Evolutionary conservation across 2,888 invertebrate species (phyloP).

Genomic region (Cephus pygmeus): DNA sequence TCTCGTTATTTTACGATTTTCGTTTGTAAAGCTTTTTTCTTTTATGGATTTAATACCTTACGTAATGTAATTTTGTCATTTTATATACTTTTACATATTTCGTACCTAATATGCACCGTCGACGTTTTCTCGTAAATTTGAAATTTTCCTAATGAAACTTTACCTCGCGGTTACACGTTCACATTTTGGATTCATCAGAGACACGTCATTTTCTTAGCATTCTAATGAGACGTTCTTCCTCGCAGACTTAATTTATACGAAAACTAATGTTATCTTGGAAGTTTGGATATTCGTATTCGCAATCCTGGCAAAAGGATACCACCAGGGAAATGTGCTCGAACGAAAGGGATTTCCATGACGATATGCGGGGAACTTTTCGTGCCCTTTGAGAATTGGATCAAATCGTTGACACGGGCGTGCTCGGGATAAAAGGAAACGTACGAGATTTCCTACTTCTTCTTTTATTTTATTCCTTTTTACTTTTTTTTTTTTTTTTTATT

Average conservation of each 20-base stretch:
- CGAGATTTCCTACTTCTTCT: slow-evolving; percentile 13
- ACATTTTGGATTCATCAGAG: background rate
- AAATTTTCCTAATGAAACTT: background rate
- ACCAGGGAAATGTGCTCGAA: background rate
- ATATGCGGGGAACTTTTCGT: background rate
- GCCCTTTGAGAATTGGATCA: background rate
- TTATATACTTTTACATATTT: background rate
- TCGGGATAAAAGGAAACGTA: slow-evolving; percentile 6
- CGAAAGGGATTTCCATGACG: background rate
- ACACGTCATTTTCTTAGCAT: background rate
- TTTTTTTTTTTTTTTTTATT: background rate
- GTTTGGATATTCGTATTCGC: background rate
- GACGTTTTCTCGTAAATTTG: background rate
- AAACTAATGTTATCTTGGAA: background rate
- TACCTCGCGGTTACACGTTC: background rate
- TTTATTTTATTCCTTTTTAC: slow-evolving; percentile 1
- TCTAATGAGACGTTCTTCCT: background rate
- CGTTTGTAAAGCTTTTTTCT: background rate
- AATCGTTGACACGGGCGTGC: background rate
- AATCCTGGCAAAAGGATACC: background rate
- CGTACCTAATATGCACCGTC: background rate
- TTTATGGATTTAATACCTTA: background rate
- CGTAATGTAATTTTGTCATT: background rate
- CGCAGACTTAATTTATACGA: background rate
- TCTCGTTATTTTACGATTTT: background rate